phyloP scores from a whole-genome alignment of 2,113 vertebrate species.

The Deroptyus accipitrinus region DNA sequence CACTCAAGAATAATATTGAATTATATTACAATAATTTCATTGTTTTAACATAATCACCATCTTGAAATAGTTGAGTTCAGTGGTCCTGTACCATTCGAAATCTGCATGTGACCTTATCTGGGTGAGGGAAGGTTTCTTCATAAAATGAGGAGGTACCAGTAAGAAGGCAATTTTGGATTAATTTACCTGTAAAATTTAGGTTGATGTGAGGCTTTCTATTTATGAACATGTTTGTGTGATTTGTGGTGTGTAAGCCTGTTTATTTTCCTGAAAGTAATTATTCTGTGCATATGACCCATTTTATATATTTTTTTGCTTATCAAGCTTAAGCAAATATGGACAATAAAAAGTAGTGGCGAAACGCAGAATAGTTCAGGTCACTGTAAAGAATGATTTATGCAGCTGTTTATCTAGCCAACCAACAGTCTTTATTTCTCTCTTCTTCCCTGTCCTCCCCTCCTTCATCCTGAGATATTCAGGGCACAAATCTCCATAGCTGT shows the following conservation, averaged over 20 bases:
- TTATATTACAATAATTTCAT: neutral
- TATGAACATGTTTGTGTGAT: neutral
- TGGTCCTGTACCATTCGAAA: neutral
- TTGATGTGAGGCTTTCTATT: neutral
- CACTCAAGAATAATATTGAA: neutral
- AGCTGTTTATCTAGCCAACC: constrained; percentile 52
- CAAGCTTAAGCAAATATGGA: constrained; percentile 59
- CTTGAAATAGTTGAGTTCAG: neutral
- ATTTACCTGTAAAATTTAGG: neutral
- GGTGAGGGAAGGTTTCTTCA: neutral
- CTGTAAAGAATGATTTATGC: constrained; percentile 30
- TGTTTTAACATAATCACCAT: neutral
- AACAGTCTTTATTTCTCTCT: neutral
- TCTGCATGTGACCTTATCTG: neutral
- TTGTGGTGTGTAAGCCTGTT: neutral
- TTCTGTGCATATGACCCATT: neutral
- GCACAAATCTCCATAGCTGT: constrained; percentile 36
- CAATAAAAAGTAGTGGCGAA: constrained; percentile 55
- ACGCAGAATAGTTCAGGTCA: constrained; percentile 62
- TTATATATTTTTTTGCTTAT: constrained; percentile 8
- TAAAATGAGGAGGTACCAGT: neutral
- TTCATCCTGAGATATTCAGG: constrained; percentile 43
- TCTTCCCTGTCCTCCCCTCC: neutral
- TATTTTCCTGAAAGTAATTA: constrained; percentile 43
- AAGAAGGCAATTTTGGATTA: neutral